A percentile compares a stretch with the other conserved stretches of the same genome.
Conservation (phyloP, 2,888 invertebrate species). For the Epinotia bilunana region DNA sequence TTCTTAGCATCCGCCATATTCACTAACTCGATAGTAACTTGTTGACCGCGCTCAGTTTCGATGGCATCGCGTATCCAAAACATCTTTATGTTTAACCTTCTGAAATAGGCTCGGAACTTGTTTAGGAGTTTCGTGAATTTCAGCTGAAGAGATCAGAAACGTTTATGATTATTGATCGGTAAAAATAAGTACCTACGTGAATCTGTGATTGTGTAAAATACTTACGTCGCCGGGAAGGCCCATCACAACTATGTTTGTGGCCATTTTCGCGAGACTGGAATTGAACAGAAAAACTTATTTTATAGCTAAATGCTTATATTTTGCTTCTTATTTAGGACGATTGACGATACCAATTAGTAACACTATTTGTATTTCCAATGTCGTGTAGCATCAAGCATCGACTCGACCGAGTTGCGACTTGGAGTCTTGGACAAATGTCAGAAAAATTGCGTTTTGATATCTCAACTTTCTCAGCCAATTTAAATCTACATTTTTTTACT, state of each 20-base stretch:
- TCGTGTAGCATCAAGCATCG: too few relatives aligned
- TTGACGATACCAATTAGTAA: background rate
- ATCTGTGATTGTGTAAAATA: background rate
- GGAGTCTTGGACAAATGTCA: too few relatives aligned
- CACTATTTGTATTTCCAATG: too few relatives aligned
- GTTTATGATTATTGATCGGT: background rate
- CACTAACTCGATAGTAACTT: conserved; percentile 16
- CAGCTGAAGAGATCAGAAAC: background rate
- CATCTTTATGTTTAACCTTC: conserved; percentile 16
- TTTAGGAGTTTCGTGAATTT: background rate
- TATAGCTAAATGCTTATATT: background rate
- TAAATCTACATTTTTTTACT: too few relatives aligned
- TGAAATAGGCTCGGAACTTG: conserved; percentile 16
- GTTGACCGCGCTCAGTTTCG: background rate
- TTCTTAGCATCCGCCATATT: conserved; percentile 3
- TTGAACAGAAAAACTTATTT: background rate
- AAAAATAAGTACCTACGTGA: background rate
- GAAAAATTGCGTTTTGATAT: too few relatives aligned
- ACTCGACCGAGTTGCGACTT: too few relatives aligned
- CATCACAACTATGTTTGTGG: conserved; percentile 10
- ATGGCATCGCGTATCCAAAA: conserved; percentile 22
- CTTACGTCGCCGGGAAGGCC: conserved; percentile 35
- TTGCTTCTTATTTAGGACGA: background rate
- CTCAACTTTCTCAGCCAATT: too few relatives aligned
- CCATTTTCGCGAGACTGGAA: background rate